These are phyloP conservation scores for Hyperopisus bebe DNA, from an alignment of 2,113 vertebrate genomes.

Conservation along the genomic window DNA sequence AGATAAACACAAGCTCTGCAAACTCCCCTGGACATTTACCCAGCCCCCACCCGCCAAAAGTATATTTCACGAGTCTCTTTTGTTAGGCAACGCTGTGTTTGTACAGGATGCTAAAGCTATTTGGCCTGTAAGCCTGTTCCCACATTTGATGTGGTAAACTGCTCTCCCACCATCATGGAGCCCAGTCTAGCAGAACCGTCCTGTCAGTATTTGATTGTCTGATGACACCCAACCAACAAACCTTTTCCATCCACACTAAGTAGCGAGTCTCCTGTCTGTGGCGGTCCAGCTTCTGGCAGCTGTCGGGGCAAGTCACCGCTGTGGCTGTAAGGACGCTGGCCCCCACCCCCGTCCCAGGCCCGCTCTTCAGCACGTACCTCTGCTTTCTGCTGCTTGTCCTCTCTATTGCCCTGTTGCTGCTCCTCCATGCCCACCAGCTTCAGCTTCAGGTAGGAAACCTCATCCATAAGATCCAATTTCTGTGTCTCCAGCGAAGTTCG, in stretches of 20 bases:
- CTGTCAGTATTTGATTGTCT: background rate
- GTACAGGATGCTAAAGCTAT: background rate
- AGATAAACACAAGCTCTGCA: background rate
- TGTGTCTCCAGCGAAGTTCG: conserved; percentile 85
- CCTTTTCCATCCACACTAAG: background rate
- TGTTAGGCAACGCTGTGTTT: background rate
- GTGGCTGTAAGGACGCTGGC: background rate
- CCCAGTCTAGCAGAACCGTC: background rate
- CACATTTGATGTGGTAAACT: background rate
- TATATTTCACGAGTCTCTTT: background rate
- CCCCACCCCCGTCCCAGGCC: background rate
- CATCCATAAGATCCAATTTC: conserved; percentile 86
- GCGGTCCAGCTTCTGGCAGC: background rate
- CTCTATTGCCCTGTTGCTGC: conserved; percentile 73
- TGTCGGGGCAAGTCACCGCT: background rate
- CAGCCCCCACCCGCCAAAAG: background rate
- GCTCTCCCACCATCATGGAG: conserved; percentile 1
- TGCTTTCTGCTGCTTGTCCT: conserved; percentile 86
- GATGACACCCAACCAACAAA: background rate
- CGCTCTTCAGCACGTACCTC: conserved; percentile 65
- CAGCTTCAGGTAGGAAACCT: conserved; percentile 89
- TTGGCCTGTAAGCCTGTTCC: background rate
- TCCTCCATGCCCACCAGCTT: conserved; percentile 91
- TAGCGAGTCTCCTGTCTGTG: background rate
- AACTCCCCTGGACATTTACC: background rate